Percentiles rank a stretch among this genome's conserved stretches.
These are phyloP conservation scores for Papio anubis DNA, from an alignment of 2,113 vertebrate genomes.

Conservation along the genomic window DNA sequence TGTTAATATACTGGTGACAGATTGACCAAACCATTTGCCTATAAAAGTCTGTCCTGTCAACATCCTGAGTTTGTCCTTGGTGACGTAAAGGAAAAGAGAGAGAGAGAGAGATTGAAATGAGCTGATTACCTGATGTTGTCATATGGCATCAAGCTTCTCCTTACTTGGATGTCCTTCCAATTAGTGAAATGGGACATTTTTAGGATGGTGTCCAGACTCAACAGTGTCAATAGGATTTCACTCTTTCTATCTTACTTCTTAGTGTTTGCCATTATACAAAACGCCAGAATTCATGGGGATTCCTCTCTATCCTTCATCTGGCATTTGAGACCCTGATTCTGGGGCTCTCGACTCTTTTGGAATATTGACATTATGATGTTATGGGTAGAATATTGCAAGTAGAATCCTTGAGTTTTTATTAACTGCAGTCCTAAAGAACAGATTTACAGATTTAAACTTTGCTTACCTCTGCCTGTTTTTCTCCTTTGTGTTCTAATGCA, in stretches of 20 bases:
- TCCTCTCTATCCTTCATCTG: background rate
- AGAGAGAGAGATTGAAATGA: background rate
- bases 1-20: background rate
- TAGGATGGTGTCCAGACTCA: background rate
- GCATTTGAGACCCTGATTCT: background rate
- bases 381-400: background rate
- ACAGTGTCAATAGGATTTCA: background rate
- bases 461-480: background rate
- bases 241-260: background rate
- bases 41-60: background rate
- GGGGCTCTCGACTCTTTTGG: background rate
- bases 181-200: background rate
- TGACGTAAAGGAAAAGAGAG: background rate
- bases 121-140: conserved; percentile 20
- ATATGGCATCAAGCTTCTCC: background rate
- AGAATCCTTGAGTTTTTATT: background rate
- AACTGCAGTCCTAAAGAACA: no score
- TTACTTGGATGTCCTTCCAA: background rate
- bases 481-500: background rate
- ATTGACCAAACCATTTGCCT: background rate
- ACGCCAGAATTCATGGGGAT: background rate
- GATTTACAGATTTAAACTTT: background rate
- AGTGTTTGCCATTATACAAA: background rate
- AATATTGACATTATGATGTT: conserved; percentile 37
- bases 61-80: background rate